Percentiles rank a stretch among this genome's conserved stretches.
These are phyloP conservation scores for Eremophila alpestris DNA, from an alignment of 2,797 vertebrate genomes.

Conservation along the genomic window DNA sequence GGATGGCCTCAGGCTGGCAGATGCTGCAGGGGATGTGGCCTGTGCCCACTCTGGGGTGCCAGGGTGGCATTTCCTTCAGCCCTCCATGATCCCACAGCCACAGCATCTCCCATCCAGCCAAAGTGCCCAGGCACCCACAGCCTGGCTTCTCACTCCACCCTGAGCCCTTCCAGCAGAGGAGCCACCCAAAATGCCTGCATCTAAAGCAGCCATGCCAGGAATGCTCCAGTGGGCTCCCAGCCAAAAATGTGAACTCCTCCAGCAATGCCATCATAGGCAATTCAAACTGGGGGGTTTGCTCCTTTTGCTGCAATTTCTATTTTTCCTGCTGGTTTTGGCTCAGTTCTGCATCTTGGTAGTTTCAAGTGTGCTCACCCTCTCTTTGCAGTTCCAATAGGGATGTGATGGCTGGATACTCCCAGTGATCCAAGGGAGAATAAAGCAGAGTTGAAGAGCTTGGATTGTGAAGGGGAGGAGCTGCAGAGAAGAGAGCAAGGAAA, in stretches of 20 bases:
- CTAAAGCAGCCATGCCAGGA: background rate
- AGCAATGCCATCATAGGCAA: accelerated
- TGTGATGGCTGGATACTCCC: background rate
- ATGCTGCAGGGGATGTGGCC: accelerated
- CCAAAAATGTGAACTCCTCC: background rate
- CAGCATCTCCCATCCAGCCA: background rate
- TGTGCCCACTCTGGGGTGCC: background rate
- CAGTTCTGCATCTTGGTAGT: background rate
- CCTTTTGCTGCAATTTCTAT: background rate
- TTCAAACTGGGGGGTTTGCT: background rate
- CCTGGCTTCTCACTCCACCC: background rate
- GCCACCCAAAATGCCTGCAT: background rate
- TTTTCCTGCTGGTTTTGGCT: background rate
- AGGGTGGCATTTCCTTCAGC: background rate
- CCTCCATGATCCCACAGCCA: background rate
- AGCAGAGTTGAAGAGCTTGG: background rate
- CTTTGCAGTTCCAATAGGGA: background rate
- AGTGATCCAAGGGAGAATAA: background rate
- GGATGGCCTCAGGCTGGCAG: background rate
- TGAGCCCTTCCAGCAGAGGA: background rate
- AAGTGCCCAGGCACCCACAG: accelerated
- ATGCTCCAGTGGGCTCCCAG: background rate
- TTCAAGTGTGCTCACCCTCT: no score
- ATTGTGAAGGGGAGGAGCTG: background rate
- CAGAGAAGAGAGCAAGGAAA: background rate